A percentile compares a stretch with the other conserved stretches of the same genome.
Conservation (phyloP, 2,888 invertebrate species). For the Laothoe populi region DNA sequence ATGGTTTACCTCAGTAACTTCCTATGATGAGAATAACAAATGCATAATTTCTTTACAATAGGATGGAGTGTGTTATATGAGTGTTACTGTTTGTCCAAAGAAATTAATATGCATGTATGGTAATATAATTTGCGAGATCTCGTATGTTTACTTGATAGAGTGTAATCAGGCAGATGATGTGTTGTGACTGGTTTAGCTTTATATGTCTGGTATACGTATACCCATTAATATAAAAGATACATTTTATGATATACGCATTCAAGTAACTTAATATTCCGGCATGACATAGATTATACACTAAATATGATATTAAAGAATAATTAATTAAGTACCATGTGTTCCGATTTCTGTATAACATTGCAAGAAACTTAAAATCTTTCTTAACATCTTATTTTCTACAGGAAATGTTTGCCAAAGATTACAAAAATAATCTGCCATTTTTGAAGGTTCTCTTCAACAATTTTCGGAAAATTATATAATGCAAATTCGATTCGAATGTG, state of each 20-base stretch:
- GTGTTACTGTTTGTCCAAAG: background rate
- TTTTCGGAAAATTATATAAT: background rate
- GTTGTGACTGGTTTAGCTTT: slow-evolving; percentile 8
- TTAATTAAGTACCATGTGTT: background rate
- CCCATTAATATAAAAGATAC: background rate
- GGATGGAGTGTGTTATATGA: background rate
- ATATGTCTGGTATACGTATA: background rate
- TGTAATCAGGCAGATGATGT: background rate
- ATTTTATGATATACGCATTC: background rate
- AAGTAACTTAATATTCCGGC: slow-evolving; percentile 1
- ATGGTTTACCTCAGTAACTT: background rate
- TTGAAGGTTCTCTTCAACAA: background rate
- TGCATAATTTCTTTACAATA: background rate
- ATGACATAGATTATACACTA: background rate
- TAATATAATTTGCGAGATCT: slow-evolving; percentile 11
- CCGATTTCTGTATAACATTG: background rate
- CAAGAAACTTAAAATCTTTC: background rate
- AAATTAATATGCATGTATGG: background rate
- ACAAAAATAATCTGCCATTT: background rate
- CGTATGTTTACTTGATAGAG: background rate
- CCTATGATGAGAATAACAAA: background rate
- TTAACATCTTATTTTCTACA: background rate
- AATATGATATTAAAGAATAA: background rate
- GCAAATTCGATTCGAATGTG: background rate
- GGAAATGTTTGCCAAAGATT: background rate